Conservation (phyloP, 1,140 invertebrate species). For the Tyrophagus putrescentiae region DNA sequence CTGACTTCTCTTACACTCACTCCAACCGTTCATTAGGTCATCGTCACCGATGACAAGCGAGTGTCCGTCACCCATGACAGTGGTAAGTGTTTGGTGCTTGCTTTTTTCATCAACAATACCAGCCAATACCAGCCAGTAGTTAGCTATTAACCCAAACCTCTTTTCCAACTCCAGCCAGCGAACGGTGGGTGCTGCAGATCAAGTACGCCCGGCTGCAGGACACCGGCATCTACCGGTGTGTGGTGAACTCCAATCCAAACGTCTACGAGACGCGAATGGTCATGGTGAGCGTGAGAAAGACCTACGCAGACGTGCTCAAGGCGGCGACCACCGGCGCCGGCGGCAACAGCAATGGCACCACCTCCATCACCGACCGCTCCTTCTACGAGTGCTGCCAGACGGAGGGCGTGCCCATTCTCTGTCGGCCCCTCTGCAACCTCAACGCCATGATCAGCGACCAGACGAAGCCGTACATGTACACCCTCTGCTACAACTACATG, state of each 20-base stretch:
- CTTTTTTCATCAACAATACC: constrained; percentile 1
- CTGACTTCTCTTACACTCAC: too few species aligned
- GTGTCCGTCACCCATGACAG: constrained; percentile 54
- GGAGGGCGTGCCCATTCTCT: constrained; percentile 48
- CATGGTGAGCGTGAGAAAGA: constrained; percentile 33
- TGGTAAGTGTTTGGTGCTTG: constrained; percentile 35
- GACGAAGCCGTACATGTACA: constrained; percentile 54
- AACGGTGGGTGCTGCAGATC: constrained; percentile 68
- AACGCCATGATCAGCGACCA: constrained; percentile 56
- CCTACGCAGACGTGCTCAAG: constrained; percentile 32
- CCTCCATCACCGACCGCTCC: constrained; percentile 44
- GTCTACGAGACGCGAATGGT: constrained; percentile 56
- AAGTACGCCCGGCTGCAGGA: constrained; percentile 48
- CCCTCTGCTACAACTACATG: constrained; percentile 55
- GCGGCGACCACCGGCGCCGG: constrained; percentile 3
- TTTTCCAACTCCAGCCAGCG: constrained; percentile 42
- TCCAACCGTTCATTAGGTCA: too few species aligned
- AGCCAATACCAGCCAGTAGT: constrained; percentile 9
- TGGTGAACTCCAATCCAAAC: constrained; percentile 60
- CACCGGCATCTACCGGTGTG: constrained; percentile 60
- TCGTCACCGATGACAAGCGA: constrained; percentile 52
- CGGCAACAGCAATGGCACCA: not conserved
- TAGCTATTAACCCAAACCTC: not conserved
- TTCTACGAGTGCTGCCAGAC: constrained; percentile 47
- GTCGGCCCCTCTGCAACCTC: constrained; percentile 63